Base-by-base conservation (phyloP, 2,113 vertebrate genomes). In the Emberiza fucata region DNA sequence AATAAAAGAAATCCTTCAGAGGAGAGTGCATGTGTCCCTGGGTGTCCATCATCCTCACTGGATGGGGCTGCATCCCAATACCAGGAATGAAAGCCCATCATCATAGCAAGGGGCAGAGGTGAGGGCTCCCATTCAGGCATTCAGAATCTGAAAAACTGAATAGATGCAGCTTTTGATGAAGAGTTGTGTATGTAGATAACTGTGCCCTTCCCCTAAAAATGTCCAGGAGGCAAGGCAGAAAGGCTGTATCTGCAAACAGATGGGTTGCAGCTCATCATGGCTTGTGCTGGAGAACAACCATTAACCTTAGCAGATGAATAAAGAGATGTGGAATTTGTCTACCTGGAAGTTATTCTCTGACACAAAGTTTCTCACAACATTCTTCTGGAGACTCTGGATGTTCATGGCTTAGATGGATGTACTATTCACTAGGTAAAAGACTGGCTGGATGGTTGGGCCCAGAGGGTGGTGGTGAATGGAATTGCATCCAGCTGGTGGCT, bases 1-100 rank as follows among this genome's bases (percentile, higher is more conserved):
- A 90, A 93, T 86, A 71, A 95, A 90, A 95, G 57, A 84, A 88
- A 91, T 80, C 81, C 76, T 90, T 88, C 59, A 88, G 75, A 91
- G 14, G 42, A 73, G 70, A 90, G 42, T 3, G 4, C 16, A 4
- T 84, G 61, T 79, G 70, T 53, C 77, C 21, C 57, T 78, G 40
- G 45, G 29, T 89, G 81, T 94, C 92, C 75, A 40, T 87, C 88
- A 88, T 21, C 60, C 39, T 91, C 4, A 0, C 63, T 73, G 81
- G 70, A 73, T 70, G 93, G 57, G 87, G 44, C 68, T 80, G 47
- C 68, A 88, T 88, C 85, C 72, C 66, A 68, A 56, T 56, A 35
- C 33, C 13, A 50, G 64, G 29, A 82, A 73, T 73, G 56, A 94
- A 91, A 91, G 50, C 44, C 45, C 7, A 2, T 86, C 65, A 60